Conservation (phyloP, 2,888 invertebrate species). For the Brachypterus glaber region DNA sequence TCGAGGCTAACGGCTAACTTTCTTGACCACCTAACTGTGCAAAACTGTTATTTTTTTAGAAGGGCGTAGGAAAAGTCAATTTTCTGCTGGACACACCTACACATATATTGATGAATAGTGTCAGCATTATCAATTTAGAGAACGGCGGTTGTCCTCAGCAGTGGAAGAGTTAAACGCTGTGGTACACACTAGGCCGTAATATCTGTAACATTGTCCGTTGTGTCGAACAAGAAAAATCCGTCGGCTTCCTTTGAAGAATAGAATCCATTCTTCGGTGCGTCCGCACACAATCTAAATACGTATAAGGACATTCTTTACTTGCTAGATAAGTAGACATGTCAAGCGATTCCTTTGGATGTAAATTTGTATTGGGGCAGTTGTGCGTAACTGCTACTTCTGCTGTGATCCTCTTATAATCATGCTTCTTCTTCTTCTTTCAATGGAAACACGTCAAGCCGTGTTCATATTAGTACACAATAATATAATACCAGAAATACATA, state of each 20-base stretch:
- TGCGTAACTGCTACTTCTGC: conserved; percentile 30
- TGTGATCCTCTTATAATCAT: conserved; percentile 16
- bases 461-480: no score
- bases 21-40: no score
- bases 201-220: conserved; percentile 40
- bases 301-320: conserved; percentile 40
- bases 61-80: no score
- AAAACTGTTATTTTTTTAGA: conserved; percentile 11
- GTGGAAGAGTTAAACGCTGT: conserved; percentile 26
- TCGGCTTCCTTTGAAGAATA: conserved; percentile 38
- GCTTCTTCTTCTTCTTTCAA: conserved; percentile 10
- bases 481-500: no score
- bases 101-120: conserved; percentile 24
- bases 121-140: conserved; percentile 24
- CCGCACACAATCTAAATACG: conserved; percentile 39
- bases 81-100: no score
- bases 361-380: conserved; percentile 38
- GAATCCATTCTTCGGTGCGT: conserved; percentile 38
- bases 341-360: conserved; percentile 41
- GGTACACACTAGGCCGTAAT: conserved; percentile 34
- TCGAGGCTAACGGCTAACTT: no score
- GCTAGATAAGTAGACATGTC: conserved; percentile 41
- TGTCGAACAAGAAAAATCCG: conserved; percentile 38
- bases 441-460: no score
- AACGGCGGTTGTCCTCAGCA: conserved; percentile 16